These are phyloP conservation scores for Drosophila lini DNA, from an alignment of 1,140 invertebrate genomes.

Conservation along the genomic window DNA sequence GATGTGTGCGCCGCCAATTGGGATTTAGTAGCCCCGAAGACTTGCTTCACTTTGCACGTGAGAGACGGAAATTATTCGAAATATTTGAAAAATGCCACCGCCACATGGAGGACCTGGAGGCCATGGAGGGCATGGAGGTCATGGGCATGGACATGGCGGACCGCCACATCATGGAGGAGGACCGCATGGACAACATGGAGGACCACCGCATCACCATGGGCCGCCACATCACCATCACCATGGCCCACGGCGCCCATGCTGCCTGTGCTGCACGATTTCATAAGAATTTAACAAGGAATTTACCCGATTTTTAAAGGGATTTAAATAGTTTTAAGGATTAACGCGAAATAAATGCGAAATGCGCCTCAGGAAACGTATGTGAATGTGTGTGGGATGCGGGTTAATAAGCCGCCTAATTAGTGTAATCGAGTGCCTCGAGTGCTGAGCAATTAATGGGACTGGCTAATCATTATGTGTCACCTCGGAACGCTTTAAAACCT, in stretches of 20 bases:
- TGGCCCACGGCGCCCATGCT: conserved; percentile 53
- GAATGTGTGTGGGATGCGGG: conserved; percentile 16
- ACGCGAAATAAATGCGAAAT: conserved; percentile 30
- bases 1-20: conserved; percentile 5
- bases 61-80: background rate
- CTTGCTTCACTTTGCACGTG: conserved; percentile 20
- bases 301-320: background rate
- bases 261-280: conserved; percentile 61
- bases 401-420: conserved; percentile 67
- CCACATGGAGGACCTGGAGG: conserved; percentile 58
- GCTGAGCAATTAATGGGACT: conserved; percentile 64
- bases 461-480: conserved; percentile 71
- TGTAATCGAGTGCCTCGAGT: conserved; percentile 65
- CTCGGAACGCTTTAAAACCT: conserved; percentile 72
- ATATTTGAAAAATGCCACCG: conserved; percentile 54
- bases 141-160: conserved; percentile 29
- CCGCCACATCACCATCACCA: conserved; percentile 44
- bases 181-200: conserved; percentile 51
- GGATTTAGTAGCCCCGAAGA: conserved; percentile 32
- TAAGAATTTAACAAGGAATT: conserved; percentile 50
- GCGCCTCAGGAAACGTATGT: conserved; percentile 6
- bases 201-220: conserved; percentile 46
- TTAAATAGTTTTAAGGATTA: conserved; percentile 43
- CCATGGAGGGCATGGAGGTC: conserved; percentile 36
- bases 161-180: conserved; percentile 51